Evolutionary conservation across 53 echinoderm and acorn worm species (phyloP).

Genomic region (Holothuria leucospilota): DNA sequence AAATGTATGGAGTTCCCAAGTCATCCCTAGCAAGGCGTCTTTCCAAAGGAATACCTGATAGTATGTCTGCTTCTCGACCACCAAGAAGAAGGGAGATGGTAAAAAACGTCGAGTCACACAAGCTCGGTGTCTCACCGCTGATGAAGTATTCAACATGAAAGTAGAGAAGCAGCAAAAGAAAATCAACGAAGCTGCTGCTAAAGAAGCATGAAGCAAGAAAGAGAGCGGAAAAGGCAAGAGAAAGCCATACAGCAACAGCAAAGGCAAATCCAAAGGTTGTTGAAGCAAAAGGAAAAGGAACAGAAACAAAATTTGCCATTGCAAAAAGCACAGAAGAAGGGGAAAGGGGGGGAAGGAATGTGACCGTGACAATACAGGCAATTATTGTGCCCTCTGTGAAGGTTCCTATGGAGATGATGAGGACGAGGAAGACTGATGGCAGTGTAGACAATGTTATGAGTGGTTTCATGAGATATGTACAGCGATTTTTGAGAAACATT

Average conservation of each 20-base stretch:
- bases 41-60: too few relatives aligned
- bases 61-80: too few relatives aligned
- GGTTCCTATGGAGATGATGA: not conserved
- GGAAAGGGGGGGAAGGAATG: not conserved
- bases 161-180: not conserved
- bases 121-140: not conserved
- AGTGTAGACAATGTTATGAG: not conserved
- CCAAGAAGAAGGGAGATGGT: too few relatives aligned
- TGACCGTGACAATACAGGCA: not conserved
- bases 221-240: not conserved
- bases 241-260: not conserved
- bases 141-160: not conserved
- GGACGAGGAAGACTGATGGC: not conserved
- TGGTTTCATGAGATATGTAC: slow-evolving; percentile 6
- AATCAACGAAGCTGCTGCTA: not conserved
- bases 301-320: not conserved
- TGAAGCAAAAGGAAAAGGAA: not conserved
- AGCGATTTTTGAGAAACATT: not conserved
- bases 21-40: too few relatives aligned
- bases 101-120: not conserved
- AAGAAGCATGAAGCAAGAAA: not conserved
- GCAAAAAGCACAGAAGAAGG: not conserved
- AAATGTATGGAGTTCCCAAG: too few relatives aligned
- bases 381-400: not conserved
- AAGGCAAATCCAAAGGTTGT: not conserved